Conservation (phyloP, 2,113 vertebrate genomes). For the Pholis gunnellus region DNA sequence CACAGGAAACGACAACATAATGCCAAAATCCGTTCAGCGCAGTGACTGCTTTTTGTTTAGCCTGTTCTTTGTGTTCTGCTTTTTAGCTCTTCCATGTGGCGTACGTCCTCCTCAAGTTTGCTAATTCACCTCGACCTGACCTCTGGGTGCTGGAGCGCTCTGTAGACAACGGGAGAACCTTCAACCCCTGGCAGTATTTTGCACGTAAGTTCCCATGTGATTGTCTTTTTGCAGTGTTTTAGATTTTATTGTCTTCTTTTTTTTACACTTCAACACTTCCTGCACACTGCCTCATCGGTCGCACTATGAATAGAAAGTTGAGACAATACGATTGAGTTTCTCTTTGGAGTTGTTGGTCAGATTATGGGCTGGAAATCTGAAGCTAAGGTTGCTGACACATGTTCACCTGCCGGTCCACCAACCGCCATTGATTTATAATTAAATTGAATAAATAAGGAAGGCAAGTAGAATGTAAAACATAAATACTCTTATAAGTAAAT, state of each 20-base stretch:
- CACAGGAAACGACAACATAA: constrained; percentile 63
- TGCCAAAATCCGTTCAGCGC: constrained; percentile 47
- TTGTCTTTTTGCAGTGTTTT: not conserved
- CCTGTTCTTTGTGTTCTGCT: constrained; percentile 67
- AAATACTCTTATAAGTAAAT: not conserved
- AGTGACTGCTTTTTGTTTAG: constrained; percentile 47
- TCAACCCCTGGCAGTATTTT: constrained; percentile 95
- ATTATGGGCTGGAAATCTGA: constrained; percentile 2
- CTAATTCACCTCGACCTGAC: constrained; percentile 95
- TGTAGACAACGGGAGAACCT: constrained; percentile 90
- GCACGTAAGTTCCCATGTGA: constrained; percentile 87
- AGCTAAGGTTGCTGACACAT: not conserved
- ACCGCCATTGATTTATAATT: not conserved
- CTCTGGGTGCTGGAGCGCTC: constrained; percentile 95
- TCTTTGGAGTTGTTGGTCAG: not conserved
- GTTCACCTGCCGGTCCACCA: not conserved
- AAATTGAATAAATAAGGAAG: not conserved
- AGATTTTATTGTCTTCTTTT: not conserved
- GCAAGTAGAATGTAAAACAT: too few relatives aligned
- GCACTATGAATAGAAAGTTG: not conserved
- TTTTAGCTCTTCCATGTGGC: constrained; percentile 94
- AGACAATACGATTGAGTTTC: not conserved
- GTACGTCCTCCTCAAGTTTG: constrained; percentile 95
- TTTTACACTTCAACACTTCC: not conserved
- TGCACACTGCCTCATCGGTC: not conserved